Evolutionary conservation across 2,113 vertebrate species (phyloP).

Genomic region (Callionymus lyra): DNA sequence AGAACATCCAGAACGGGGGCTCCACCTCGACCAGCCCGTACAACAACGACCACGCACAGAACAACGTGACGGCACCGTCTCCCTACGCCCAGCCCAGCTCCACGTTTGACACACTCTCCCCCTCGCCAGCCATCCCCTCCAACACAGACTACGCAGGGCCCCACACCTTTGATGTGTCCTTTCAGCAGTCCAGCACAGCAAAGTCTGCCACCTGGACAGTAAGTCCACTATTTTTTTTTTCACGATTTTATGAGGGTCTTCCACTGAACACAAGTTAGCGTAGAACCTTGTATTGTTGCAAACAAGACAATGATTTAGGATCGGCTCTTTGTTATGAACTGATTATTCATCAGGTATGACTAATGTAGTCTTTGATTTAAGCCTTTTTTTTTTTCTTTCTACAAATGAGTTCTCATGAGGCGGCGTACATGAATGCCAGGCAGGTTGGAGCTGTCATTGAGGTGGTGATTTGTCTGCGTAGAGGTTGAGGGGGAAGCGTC

Average conservation of each 20-base stretch:
- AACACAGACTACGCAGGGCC: slow-evolving; percentile 97
- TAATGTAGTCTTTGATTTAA: no score
- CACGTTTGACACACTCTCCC: slow-evolving; percentile 90
- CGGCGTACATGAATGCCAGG: no score
- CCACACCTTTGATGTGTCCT: slow-evolving; percentile 96
- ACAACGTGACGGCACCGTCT: slow-evolving; percentile 88
- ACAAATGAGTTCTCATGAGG: no score
- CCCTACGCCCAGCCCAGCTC: slow-evolving; percentile 97
- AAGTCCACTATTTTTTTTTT: slow-evolving; percentile 49
- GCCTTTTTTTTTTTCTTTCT: no score
- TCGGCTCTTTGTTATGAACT: no score
- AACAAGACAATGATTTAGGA: no score
- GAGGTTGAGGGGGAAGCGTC: slow-evolving; percentile 19
- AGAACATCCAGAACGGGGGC: slow-evolving; percentile 91
- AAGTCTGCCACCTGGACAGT: slow-evolving; percentile 99
- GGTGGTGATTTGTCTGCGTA: slow-evolving; percentile 1
- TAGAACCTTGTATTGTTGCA: no score
- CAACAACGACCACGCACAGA: slow-evolving; percentile 89
- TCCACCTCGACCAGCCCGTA: slow-evolving; percentile 97
- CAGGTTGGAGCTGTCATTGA: slow-evolving; percentile 7
- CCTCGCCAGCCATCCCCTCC: slow-evolving; percentile 95
- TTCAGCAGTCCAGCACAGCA: slow-evolving; percentile 97
- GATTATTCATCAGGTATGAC: no score
- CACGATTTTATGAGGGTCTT: no score
- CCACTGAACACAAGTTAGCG: no score